These are phyloP conservation scores for Bactericera cockerelli DNA, from an alignment of 1,140 invertebrate species.

Conservation along the genomic window DNA sequence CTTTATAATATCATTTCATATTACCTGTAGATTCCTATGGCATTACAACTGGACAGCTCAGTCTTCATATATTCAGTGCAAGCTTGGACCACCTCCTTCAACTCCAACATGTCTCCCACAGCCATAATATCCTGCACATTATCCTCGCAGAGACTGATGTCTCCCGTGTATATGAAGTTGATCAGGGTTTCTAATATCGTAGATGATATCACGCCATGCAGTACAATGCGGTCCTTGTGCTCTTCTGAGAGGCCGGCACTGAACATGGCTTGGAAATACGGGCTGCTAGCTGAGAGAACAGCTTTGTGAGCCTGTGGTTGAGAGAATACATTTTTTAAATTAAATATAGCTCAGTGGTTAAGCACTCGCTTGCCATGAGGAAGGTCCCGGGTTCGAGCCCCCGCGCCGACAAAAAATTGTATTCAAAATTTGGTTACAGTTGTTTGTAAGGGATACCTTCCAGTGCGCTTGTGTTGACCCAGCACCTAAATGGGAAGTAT, in stretches of 20 bases:
- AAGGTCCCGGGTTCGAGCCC: too few species aligned
- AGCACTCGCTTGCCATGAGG: too few species aligned
- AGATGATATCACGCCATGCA: constrained; percentile 37
- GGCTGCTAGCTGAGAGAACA: constrained; percentile 77
- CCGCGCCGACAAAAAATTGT: too few species aligned
- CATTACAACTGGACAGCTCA: constrained; percentile 78
- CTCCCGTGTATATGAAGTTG: constrained; percentile 27
- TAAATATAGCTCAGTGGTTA: too few species aligned
- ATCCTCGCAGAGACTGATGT: constrained; percentile 40
- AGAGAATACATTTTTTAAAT: too few species aligned
- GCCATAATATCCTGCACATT: constrained; percentile 81
- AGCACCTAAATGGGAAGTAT: too few species aligned
- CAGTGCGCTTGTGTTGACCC: too few species aligned
- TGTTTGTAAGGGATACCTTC: too few species aligned
- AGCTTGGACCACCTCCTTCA: constrained; percentile 67
- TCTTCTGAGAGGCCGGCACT: constrained; percentile 66
- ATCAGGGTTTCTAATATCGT: neutral
- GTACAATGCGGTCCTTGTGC: constrained; percentile 53
- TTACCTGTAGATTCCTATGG: constrained; percentile 71
- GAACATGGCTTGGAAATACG: constrained; percentile 95
- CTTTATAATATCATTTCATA: too few species aligned
- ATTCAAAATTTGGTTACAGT: too few species aligned
- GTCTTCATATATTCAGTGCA: constrained; percentile 78
- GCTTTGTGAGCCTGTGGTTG: constrained; percentile 67
- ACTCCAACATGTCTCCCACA: constrained; percentile 83